These are phyloP conservation scores for Pholis gunnellus DNA, from an alignment of 2,113 vertebrate species.

Conservation along the genomic window DNA sequence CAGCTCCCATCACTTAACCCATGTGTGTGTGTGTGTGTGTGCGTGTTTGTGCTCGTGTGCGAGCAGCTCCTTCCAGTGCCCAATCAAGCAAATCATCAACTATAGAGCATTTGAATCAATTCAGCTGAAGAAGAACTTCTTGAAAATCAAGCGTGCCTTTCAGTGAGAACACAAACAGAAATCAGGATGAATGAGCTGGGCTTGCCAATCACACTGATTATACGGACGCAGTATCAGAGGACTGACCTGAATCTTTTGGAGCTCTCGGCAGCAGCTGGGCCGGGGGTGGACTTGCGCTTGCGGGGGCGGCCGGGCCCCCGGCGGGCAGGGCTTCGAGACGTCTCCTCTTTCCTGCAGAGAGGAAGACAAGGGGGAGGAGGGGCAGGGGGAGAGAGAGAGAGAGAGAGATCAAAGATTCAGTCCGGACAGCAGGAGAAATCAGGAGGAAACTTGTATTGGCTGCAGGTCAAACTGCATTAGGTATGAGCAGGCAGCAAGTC, in stretches of 20 bases:
- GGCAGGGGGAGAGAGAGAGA: slow-evolving; percentile 38
- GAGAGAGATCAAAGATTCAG: slow-evolving; percentile 64
- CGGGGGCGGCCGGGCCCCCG: slow-evolving; percentile 94
- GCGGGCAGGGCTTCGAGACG: slow-evolving; percentile 91
- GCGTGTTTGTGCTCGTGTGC: not conserved
- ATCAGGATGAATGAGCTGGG: slow-evolving; percentile 79
- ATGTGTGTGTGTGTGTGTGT: slow-evolving; percentile 12
- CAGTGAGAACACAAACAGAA: slow-evolving; percentile 80
- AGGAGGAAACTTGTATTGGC: slow-evolving; percentile 57
- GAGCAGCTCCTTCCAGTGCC: slow-evolving; percentile 64
- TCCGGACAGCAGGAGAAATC: slow-evolving; percentile 54
- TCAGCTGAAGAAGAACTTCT: slow-evolving; percentile 79
- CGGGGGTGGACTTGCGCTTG: slow-evolving; percentile 89
- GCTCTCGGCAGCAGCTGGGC: slow-evolving; percentile 76
- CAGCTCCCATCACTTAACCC: slow-evolving; percentile 47
- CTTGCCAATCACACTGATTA: slow-evolving; percentile 81
- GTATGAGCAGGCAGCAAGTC: slow-evolving; percentile 56
- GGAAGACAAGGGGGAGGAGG: slow-evolving; percentile 43
- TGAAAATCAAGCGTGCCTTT: slow-evolving; percentile 81
- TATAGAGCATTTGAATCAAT: slow-evolving; percentile 78
- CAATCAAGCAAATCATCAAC: slow-evolving; percentile 82
- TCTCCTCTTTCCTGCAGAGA: slow-evolving; percentile 90
- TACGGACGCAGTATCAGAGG: slow-evolving; percentile 59
- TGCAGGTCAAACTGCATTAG: slow-evolving; percentile 73
- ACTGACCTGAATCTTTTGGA: slow-evolving; percentile 92